A percentile compares a stretch with the other conserved stretches of the same genome.
These are phyloP conservation scores for Tigriopus japonicus DNA, from an alignment of 1,140 invertebrate genomes.

Conservation along the genomic window DNA sequence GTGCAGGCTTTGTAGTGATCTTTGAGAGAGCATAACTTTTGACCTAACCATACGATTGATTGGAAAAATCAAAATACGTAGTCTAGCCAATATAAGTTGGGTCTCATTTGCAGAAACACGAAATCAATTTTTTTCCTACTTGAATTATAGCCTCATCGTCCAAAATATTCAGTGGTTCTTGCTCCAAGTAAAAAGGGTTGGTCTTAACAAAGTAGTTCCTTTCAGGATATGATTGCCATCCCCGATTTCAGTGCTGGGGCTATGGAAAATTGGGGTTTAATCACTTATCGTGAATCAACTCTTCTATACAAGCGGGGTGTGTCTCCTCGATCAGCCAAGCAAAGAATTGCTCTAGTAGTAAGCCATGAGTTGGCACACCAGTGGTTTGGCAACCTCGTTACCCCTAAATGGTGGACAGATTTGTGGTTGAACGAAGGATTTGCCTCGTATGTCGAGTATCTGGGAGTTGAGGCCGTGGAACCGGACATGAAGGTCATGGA, in stretches of 20 bases:
- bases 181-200: no score
- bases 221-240: slow-evolving; percentile 66
- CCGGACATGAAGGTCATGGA: slow-evolving; percentile 60
- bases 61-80: no score
- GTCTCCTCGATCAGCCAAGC: slow-evolving; percentile 50
- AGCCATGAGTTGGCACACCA: slow-evolving; percentile 80
- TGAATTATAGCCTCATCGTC: no score
- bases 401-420: slow-evolving; percentile 40
- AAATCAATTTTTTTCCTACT: no score
- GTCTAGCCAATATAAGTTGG: no score
- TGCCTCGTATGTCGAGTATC: slow-evolving; percentile 63
- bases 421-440: slow-evolving; percentile 55
- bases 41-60: no score
- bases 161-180: slow-evolving; percentile 24
- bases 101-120: no score
- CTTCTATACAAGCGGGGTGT: slow-evolving; percentile 47
- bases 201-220: no score
- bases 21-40: no score
- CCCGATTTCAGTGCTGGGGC: slow-evolving; percentile 86
- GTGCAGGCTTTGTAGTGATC: no score
- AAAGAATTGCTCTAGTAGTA: slow-evolving; percentile 56
- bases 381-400: slow-evolving; percentile 55
- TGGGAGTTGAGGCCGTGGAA: slow-evolving; percentile 46
- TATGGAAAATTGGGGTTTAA: slow-evolving; percentile 71
- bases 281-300: slow-evolving; percentile 46